A percentile compares a stretch with the other conserved stretches of the same genome.
Conservation (phyloP, 2,113 vertebrate species). For the Pundamilia nyererei region DNA sequence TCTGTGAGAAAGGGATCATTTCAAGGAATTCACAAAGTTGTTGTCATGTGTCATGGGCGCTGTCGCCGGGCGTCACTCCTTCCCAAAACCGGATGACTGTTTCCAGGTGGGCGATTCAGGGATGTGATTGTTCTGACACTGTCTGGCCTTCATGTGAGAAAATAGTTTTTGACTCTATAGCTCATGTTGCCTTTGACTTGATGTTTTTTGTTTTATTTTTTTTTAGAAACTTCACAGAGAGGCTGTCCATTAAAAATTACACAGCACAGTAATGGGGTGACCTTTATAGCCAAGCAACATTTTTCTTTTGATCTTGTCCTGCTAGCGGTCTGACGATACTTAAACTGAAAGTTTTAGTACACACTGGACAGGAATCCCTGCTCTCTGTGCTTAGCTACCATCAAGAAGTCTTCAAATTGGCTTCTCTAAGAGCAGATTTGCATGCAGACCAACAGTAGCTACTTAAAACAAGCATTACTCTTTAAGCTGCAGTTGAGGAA, state of each 20-base stretch:
- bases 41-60: background rate
- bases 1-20: background rate
- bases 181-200: background rate
- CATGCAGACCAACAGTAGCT: background rate
- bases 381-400: background rate
- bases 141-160: background rate
- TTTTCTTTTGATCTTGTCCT: conserved; percentile 10
- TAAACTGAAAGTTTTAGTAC: background rate
- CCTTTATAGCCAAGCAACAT: background rate
- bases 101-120: background rate
- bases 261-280: background rate
- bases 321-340: background rate
- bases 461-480: background rate
- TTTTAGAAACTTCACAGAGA: background rate
- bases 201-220: background rate
- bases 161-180: background rate
- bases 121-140: background rate
- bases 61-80: background rate
- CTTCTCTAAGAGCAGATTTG: background rate
- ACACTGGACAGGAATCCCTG: background rate
- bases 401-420: background rate
- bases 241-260: background rate
- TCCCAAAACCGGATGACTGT: background rate
- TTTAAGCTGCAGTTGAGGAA: background rate
- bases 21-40: background rate